phyloP scores from a whole-genome alignment of 2,797 vertebrate genomes.

The Lindbergichthys nudifrons region DNA sequence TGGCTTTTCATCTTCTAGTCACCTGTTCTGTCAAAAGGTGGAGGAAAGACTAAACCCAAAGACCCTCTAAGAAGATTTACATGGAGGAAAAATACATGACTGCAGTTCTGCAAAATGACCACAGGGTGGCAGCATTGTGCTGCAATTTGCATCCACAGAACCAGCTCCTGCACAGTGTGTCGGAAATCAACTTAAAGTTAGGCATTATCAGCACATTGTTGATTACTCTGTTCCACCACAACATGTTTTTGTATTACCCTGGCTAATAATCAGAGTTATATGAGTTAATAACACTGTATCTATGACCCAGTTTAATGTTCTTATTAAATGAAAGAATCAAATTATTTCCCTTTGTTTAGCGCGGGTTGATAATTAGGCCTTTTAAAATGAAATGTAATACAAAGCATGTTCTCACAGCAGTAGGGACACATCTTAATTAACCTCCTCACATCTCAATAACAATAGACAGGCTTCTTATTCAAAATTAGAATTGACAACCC shows the following conservation, averaged over 20 bases:
- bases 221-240: neutral
- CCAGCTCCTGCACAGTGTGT: neutral
- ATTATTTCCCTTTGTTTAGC: neutral
- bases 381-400: slow-evolving; percentile 38
- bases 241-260: neutral
- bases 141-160: neutral
- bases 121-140: slow-evolving; percentile 37
- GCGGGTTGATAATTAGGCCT: slow-evolving; percentile 23
- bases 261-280: neutral
- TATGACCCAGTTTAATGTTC: neutral
- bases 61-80: neutral
- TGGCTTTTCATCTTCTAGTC: neutral
- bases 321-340: neutral
- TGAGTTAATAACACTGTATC: neutral
- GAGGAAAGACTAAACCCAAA: neutral
- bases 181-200: neutral
- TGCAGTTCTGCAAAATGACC: neutral
- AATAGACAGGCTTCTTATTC: slow-evolving; percentile 48
- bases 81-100: rapidly evolving
- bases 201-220: neutral
- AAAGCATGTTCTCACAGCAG: slow-evolving; percentile 21
- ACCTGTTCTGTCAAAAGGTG: slow-evolving; percentile 2
- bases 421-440: slow-evolving; percentile 25
- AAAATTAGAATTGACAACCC: slow-evolving; percentile 24
- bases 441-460: slow-evolving; percentile 40